Evolutionary conservation across 2,113 vertebrate species (phyloP), one percentile per base, ranked within the genome.

Genomic region (Prunella himalayana): DNA sequence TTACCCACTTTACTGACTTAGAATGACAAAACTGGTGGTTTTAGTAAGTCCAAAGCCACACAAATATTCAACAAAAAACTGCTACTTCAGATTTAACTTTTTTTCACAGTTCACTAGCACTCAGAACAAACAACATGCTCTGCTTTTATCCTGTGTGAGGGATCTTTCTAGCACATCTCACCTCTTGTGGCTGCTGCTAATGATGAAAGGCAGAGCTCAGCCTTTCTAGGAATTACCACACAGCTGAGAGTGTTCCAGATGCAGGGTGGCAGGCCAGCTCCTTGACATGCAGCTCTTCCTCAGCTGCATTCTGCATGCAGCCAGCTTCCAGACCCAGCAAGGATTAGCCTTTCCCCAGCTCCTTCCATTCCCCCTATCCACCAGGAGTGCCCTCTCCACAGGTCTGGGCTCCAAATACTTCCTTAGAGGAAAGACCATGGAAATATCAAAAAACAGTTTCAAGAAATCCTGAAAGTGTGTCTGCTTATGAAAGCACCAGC

Each of bases 201-300:
- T 44, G 81, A 82, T 11, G 33, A 89, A 94, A 77, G 80, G 72
- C 83, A 94, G 89, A 92, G 60, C 81, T 92, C 84, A 56, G 90
- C 41, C 90, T 78, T 92, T 91, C 84, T 59, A 94, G 84, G 81
- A 92, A 66, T 27, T 59, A 42, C 45, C 6, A 1, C 47, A 28
- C 10, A 19, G n/a, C 70, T 81, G 49, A 66, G 75, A 49, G 23
- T 6, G 50, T 35, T 92, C 93, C 93, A 91, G 90, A 56, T 15
- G 33, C 37, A 51, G 3, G 31, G 51, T 21, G 2, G 4, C 60
- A 66, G 65, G 92, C 69, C 95, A 96, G 1, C 21, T 73, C 68
- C 82, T 44, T 14, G 24, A 31, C 17, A 57, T 27, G 7, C 7
- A 87, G 49, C 70, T 79, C 78, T 79, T 47, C 68, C 65, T 88